Base-by-base conservation (phyloP, 2,797 vertebrate species). In the Momotus momota region DNA sequence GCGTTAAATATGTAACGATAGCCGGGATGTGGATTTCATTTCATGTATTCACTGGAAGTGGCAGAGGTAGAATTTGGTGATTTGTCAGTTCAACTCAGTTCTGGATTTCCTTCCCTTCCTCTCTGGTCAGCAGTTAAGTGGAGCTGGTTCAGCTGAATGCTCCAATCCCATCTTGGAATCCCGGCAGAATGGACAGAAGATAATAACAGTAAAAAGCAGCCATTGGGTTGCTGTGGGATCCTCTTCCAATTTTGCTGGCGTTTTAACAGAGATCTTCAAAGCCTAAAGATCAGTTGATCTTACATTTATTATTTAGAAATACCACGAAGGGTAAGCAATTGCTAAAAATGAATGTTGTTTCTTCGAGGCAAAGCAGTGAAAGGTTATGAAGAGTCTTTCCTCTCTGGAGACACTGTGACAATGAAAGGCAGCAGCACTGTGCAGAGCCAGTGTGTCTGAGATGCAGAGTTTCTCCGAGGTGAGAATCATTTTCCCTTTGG, bases 201-300 rank as follows among this genome's bases (percentile, higher is more conserved):
- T 2, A 10, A 4, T 4, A 25, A 25, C 14, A 58, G 26, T 17
- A 52, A 58, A 64, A 75, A 40, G 14, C 6, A 1, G 2, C 10
- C 6, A 0, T 67, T 77, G 12, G 4, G 3, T 57, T 1, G 2
- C 2, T 19, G 3, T 7, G 35, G 29, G 57, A 46, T 27, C 21
- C 65, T 67, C 13, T 49, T 41, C 57, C 17, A 6, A 0, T 65
- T 75, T 72, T 81, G 21, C 20, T 62, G 15, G 10, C 8, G 3
- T 22, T 77, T 38, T 60, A 48, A 49, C 20, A 48, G 55, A 54
- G 11, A 18, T 72, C 4, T 49, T 61, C 3, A 27, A n/a, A 51
- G 51, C 6, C 29, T 2, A 0, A 43, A 65, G 16, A n/a, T 48
- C 6, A 27, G 23, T 26, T 49, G 2, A 26, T 52, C 43, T 81